phyloP scores from a whole-genome alignment of 2,888 invertebrate species.

The Apotomis capreana region DNA sequence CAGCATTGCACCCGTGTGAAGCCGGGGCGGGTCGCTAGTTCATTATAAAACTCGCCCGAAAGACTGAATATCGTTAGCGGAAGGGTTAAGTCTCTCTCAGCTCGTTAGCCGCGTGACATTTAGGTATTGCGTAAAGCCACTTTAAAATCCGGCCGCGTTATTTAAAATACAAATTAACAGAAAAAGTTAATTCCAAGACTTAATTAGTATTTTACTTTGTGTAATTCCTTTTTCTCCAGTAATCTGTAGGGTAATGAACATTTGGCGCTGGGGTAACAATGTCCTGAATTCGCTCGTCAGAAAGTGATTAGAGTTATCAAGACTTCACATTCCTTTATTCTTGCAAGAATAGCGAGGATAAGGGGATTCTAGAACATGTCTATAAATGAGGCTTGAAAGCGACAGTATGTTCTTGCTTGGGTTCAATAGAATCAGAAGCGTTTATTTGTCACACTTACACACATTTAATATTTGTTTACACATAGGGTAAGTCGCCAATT shows the following conservation, averaged over 20 bases:
- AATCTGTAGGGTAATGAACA: conserved; percentile 59
- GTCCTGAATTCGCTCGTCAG: conserved; percentile 62
- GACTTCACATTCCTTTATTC: not conserved
- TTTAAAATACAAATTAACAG: conserved; percentile 8
- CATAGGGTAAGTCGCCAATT: too few relatives aligned
- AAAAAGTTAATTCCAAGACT: conserved; percentile 18
- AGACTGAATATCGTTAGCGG: conserved; percentile 16
- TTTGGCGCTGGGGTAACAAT: conserved; percentile 38
- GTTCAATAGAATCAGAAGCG: too few relatives aligned
- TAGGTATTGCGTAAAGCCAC: conserved; percentile 10
- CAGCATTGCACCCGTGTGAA: too few relatives aligned
- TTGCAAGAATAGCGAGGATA: not conserved
- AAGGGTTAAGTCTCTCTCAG: conserved; percentile 3
- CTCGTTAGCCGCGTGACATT: conserved; percentile 25
- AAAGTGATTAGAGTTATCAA: conserved; percentile 65
- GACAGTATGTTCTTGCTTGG: not conserved
- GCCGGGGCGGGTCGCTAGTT: not conserved
- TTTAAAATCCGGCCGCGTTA: conserved; percentile 17
- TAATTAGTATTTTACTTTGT: conserved; percentile 23
- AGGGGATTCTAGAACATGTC: not conserved
- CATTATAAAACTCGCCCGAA: conserved; percentile 8
- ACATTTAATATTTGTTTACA: too few relatives aligned
- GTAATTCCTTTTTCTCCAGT: not conserved
- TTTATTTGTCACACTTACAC: too few relatives aligned
- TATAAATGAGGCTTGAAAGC: too few relatives aligned